Evolutionary conservation across 2,113 vertebrate genomes (phyloP), one percentile per base, ranked within the genome.

Genomic region (Paradisaea rubra): DNA sequence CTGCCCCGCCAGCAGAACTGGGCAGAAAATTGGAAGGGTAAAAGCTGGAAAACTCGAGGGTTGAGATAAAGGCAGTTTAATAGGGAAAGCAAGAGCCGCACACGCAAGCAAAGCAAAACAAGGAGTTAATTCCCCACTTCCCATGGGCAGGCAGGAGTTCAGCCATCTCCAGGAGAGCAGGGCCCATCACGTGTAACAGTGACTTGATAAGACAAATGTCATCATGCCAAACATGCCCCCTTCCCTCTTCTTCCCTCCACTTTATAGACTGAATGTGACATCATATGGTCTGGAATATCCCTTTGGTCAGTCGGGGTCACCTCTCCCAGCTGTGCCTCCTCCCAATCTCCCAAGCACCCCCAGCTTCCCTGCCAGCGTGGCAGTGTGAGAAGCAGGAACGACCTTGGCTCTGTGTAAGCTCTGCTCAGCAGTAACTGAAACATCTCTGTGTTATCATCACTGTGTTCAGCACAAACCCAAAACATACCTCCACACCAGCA

Each of bases 1-100:
- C 31, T 7, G 9, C 15, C 8, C 8, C 20, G 39, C 24, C 30
- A 21, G 7, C 6, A 5, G 24, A 12, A 70, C 0, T 15, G 24
- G 30, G 8, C 7, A 30, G 23, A 70, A 41, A n/a, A 47, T 3
- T 87, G 30, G 27, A 53, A 45, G 4, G 24, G 24, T 25, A 39
- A 24, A 53, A 53, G 9, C 28, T 60, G n/a, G 39, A 78, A 69
- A 69, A 60, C 14, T 52, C 1, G 0, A 5, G 44, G 7, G 22
- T 8, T 68, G 45, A 52, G 53, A 42, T 31, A 10, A 18, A 56
- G 19, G 15, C 15, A 28, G 11, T 47, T 64, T 73, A 3, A 47
- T 2, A 41, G 41, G 24, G 15, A 74, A 74, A 73, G 6, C 21
- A 57, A 7, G 8, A 57, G 30, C 16, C 7, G 5, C 22, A 15